These are phyloP conservation scores for Copsychus sechellarum DNA, from an alignment of 2,113 vertebrate genomes.

Conservation along the genomic window DNA sequence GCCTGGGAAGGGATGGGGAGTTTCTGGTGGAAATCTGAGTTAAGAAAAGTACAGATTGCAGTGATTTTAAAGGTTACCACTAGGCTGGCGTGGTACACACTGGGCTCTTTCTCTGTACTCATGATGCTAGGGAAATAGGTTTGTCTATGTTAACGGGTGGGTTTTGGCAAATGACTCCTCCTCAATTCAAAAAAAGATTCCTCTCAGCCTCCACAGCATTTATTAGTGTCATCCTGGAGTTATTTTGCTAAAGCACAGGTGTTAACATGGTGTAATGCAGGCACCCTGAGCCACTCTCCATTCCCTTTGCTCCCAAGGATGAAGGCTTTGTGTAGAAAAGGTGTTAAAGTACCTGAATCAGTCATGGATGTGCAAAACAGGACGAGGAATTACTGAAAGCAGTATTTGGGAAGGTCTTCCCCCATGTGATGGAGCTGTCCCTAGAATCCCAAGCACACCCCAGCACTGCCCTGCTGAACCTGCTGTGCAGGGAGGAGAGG, in stretches of 20 bases:
- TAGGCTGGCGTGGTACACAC: not conserved
- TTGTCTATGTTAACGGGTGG: not conserved
- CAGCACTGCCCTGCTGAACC: not conserved
- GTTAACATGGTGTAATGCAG: not conserved
- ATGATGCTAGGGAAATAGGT: not conserved
- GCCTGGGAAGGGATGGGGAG: not conserved
- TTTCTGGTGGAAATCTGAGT: not conserved
- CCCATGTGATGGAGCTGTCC: not conserved
- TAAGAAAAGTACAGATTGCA: not conserved
- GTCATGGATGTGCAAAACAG: not conserved
- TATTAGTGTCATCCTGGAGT: not conserved
- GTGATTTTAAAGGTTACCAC: not conserved
- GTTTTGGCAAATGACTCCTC: not conserved
- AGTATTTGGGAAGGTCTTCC: not conserved
- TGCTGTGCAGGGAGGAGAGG: not conserved
- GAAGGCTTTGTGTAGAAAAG: not conserved
- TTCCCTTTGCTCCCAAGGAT: not conserved
- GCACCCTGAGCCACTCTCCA: rapidly evolving
- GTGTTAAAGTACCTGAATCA: not conserved
- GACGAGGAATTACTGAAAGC: not conserved
- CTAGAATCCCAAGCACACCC: not conserved
- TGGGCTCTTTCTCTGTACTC: not conserved
- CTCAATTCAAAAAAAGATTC: not conserved
- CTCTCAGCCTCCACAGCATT: not conserved
- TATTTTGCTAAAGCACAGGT: not conserved